These are phyloP conservation scores for Ibycter americanus DNA, from an alignment of 2,797 vertebrate genomes.

Conservation along the genomic window DNA sequence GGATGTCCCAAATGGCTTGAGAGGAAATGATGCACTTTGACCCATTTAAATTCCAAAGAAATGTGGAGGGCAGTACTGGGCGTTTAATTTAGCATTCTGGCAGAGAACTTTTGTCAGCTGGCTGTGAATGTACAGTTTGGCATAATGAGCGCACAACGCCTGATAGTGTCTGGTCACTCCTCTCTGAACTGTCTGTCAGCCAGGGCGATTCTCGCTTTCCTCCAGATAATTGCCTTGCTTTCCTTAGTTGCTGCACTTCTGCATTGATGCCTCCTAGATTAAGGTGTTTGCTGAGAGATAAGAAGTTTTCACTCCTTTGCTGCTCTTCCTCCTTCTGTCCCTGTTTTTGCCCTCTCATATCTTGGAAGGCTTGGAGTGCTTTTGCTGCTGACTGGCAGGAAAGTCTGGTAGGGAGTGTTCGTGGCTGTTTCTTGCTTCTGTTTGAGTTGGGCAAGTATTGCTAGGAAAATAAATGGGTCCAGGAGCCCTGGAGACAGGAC, in stretches of 20 bases:
- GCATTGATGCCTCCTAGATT: background rate
- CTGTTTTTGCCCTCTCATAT: accelerated
- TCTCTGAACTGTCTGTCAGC: background rate
- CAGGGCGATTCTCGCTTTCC: background rate
- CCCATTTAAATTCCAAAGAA: background rate
- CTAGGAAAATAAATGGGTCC: background rate
- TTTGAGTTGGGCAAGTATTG: background rate
- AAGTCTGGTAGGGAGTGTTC: background rate
- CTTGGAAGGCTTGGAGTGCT: background rate
- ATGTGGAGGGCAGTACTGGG: background rate
- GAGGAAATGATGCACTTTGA: background rate
- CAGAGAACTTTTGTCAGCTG: background rate
- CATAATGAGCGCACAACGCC: accelerated
- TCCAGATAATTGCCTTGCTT: background rate
- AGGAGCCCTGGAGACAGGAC: background rate
- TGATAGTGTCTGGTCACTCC: background rate
- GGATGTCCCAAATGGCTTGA: background rate
- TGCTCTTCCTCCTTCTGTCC: background rate
- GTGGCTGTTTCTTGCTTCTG: background rate
- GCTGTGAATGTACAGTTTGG: background rate
- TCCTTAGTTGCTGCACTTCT: background rate
- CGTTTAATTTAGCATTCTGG: background rate
- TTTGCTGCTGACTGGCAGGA: background rate
- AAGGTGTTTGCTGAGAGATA: background rate
- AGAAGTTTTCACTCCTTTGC: background rate